Evolutionary conservation across 2,888 invertebrate genomes (phyloP).

Genomic region (Fabriciana adippe): DNA sequence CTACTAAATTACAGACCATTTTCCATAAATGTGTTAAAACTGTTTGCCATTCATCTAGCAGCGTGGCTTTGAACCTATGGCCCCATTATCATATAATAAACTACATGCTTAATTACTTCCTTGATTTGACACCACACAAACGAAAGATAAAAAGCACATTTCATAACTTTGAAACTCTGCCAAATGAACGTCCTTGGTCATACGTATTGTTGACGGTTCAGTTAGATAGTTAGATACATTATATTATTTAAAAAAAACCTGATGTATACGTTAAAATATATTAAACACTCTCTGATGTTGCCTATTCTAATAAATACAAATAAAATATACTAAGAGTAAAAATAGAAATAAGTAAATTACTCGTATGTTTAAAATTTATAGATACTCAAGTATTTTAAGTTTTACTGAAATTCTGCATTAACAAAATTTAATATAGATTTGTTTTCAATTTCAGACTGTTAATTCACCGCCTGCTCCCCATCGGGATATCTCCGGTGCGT

Average conservation of each 20-base stretch:
- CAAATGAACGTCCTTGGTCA: slow-evolving; percentile 63
- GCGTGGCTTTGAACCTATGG: slow-evolving; percentile 37
- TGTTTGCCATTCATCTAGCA: slow-evolving; percentile 2
- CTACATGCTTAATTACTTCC: slow-evolving; percentile 40
- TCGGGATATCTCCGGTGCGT: slow-evolving; percentile 62
- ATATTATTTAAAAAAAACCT: background rate
- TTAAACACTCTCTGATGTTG: no score
- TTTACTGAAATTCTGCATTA: background rate
- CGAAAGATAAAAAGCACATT: slow-evolving; percentile 46
- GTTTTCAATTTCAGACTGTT: slow-evolving; percentile 74
- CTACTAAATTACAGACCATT: background rate
- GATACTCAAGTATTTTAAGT: background rate
- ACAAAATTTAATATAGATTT: slow-evolving; percentile 16
- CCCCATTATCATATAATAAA: slow-evolving; percentile 39
- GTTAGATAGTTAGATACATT: slow-evolving; percentile 40
- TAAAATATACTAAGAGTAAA: no score
- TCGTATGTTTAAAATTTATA: background rate
- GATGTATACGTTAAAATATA: no score
- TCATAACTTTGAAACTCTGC: slow-evolving; percentile 61
- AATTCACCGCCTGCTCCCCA: slow-evolving; percentile 77
- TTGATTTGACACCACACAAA: slow-evolving; percentile 45
- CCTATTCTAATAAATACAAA: no score
- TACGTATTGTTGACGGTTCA: slow-evolving; percentile 60
- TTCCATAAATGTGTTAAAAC: slow-evolving; percentile 5
- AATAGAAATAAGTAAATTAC: no score